phyloP scores from a whole-genome alignment of 1,140 invertebrate species.

The Glomeris maerens region DNA sequence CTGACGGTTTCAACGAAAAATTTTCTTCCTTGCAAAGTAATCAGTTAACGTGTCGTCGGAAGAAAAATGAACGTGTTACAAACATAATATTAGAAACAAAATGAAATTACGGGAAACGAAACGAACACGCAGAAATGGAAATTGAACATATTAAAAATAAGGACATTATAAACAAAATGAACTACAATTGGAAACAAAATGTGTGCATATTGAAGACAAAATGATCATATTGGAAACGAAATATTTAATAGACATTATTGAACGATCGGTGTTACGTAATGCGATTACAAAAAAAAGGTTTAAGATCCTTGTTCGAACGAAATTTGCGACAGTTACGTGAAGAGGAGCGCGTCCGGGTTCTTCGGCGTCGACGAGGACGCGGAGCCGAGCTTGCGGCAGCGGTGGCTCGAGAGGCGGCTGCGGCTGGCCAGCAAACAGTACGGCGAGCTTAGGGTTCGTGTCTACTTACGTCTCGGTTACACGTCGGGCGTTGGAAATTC shows the following conservation, averaged over 20 bases:
- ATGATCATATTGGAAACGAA: too few relatives aligned
- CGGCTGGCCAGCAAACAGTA: constrained; percentile 54
- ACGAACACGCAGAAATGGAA: too few relatives aligned
- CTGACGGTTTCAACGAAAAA: too few relatives aligned
- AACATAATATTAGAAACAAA: too few relatives aligned
- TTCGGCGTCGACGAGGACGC: constrained; percentile 60
- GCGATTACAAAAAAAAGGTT: too few relatives aligned
- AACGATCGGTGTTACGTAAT: too few relatives aligned
- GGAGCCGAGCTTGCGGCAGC: constrained; percentile 47
- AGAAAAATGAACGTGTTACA: too few relatives aligned
- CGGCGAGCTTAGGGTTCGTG: constrained; percentile 39
- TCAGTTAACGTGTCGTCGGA: too few relatives aligned
- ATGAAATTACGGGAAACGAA: too few relatives aligned
- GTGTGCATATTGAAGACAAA: not conserved
- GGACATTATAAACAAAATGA: not conserved
- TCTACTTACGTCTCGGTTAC: not conserved
- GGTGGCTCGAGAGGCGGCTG: constrained; percentile 58
- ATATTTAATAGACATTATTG: too few relatives aligned
- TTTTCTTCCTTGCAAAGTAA: too few relatives aligned
- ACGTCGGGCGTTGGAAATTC: not conserved
- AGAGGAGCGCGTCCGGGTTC: constrained; percentile 57
- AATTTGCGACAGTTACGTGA: constrained; percentile 40
- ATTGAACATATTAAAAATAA: too few relatives aligned
- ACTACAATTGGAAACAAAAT: not conserved
- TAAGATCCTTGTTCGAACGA: not conserved